Percentiles rank a stretch among this genome's conserved stretches.
Conservation (phyloP, 2,888 invertebrate genomes). For the Watsonalla binaria region DNA sequence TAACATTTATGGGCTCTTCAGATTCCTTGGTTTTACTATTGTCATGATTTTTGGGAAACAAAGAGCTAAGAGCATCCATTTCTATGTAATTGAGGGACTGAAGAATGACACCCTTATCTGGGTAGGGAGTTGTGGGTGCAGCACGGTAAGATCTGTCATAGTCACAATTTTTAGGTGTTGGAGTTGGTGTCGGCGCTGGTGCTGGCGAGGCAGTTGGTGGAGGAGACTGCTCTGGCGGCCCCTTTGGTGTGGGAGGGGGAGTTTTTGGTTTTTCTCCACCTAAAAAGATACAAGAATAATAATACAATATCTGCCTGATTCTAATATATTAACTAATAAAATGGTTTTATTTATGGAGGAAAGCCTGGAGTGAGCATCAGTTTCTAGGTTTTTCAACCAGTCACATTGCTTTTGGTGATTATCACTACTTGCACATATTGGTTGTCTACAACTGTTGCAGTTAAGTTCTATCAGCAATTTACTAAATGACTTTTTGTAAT, state of each 20-base stretch:
- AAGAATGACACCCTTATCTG: conserved; percentile 63
- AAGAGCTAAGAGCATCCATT: conserved; percentile 69
- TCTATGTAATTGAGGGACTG: conserved; percentile 72
- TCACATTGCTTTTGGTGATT: no score
- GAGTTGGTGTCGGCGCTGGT: conserved; percentile 16
- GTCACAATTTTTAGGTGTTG: conserved; percentile 21
- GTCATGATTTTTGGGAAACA: conserved; percentile 43
- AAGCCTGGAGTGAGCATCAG: no score
- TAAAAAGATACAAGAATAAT: conserved; percentile 22
- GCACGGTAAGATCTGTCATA: conserved; percentile 15
- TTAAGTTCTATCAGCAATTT: no score
- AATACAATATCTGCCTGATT: background rate
- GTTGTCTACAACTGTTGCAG: no score
- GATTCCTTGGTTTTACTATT: conserved; percentile 18
- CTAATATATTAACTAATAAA: no score
- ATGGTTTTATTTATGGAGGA: no score
- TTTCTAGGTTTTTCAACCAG: no score
- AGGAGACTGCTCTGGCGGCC: conserved; percentile 18
- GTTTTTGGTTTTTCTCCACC: conserved; percentile 41
- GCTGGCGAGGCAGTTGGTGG: conserved; percentile 20
- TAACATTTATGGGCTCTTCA: conserved; percentile 29
- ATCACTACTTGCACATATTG: no score
- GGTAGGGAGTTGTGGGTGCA: conserved; percentile 54
- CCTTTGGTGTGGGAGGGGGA: conserved; percentile 25
- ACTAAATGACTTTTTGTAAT: no score